phyloP scores from a whole-genome alignment of 1,140 invertebrate genomes.

The Neocloeon triangulifer region DNA sequence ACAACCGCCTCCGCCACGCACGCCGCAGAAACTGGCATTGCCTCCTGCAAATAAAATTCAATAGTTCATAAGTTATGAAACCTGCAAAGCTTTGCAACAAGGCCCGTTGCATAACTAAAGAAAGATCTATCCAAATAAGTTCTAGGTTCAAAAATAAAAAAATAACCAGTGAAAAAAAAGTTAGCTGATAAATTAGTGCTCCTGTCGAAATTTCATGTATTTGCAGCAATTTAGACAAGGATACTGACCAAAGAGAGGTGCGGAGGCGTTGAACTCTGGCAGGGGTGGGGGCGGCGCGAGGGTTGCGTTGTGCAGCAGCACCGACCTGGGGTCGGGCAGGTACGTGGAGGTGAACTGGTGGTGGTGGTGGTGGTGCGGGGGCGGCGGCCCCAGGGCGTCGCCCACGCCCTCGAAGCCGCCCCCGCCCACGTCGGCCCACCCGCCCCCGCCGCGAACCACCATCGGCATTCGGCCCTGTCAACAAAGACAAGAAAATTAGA shows the following conservation, averaged over 20 bases:
- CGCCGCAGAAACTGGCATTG: not conserved
- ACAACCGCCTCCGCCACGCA: not conserved
- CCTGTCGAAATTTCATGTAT: not conserved
- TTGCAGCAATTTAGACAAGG: conserved; percentile 6
- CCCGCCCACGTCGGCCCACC: conserved; percentile 13
- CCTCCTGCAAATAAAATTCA: too few relatives aligned
- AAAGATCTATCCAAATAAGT: too few relatives aligned
- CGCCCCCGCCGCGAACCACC: conserved; percentile 28
- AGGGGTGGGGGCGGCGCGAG: conserved; percentile 29
- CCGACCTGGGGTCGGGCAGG: conserved; percentile 18
- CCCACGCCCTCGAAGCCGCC: conserved; percentile 14
- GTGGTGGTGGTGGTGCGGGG: conserved; percentile 6
- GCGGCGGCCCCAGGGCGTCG: conserved; percentile 19
- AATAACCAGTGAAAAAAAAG: conserved; percentile 11
- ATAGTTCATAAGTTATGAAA: too few relatives aligned
- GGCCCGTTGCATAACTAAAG: too few relatives aligned
- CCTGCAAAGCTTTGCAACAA: too few relatives aligned
- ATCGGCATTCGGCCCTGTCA: conserved; percentile 44
- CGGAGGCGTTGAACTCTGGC: conserved; percentile 30
- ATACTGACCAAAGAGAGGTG: conserved; percentile 26
- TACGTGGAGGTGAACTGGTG: conserved; percentile 7
- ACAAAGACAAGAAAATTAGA: conserved; percentile 13
- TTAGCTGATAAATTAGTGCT: not conserved
- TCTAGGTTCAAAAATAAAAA: conserved; percentile 11
- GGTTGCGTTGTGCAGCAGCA: conserved; percentile 39